Evolutionary conservation across 2,113 vertebrate species (phyloP), one percentile per base, ranked within the genome.

Genomic region (Carettochelys insculpta): DNA sequence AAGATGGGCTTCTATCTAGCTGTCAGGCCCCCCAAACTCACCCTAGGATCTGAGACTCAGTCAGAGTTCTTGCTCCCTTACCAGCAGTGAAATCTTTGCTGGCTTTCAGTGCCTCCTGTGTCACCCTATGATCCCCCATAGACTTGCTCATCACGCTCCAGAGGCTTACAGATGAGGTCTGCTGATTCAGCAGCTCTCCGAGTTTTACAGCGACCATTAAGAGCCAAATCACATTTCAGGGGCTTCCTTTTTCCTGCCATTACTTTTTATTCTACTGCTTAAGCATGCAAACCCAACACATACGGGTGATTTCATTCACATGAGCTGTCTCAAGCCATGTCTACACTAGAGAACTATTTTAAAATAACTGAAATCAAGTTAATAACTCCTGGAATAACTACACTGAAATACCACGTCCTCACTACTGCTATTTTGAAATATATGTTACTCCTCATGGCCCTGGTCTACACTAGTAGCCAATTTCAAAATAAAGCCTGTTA

Each of bases 211-310:
- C 43, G 47, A 86, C 77, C 76, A 61, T 90, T 93, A 88, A 83
- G 84, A 78, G 80, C 83, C 48, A 75, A 86, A 79, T 89, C 83
- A n/a, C 58, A 8, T 65, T 34, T 65, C 58, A 5, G 31, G n/a
- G 8, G 14, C n/a, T 65, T 29, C 91, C 81, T 68, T 92, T 81
- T 87, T 85, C 75, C 90, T 79, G 85, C 25, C 47, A 79, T 92
- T 88, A 83, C 54, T 94, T 82, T 94, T 95, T 94, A 71, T 88
- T 95, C 91, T 94, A 50, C 84, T 81, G 73, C 61, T 0, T 86
- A 92, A 85, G 56, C 45, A 48, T 81, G 80, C 20, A 80, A 90
- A 90, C 52, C 92, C 5, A 1, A 68, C 20, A n/a, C 19, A 11
- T 4, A 27, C 3, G n/a, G 22, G 34, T 38, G 50, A 27, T 92